phyloP scores from a whole-genome alignment of 2,797 vertebrate genomes.

The Spheniscus humboldti region DNA sequence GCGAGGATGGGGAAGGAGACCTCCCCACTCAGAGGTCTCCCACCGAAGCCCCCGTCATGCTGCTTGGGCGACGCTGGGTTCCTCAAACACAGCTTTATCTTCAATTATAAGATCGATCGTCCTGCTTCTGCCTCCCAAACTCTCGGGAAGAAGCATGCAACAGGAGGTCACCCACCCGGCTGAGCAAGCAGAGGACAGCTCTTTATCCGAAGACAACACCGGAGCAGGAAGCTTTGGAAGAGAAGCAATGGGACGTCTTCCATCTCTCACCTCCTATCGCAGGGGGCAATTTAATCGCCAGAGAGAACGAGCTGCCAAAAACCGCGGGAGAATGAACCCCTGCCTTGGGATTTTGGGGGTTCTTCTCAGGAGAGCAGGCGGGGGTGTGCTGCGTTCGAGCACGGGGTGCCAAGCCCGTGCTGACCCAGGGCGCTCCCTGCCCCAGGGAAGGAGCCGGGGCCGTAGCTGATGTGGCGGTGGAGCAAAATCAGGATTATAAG shows the following conservation, averaged over 20 bases:
- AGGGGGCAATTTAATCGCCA: not conserved
- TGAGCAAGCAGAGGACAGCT: conserved; percentile 42
- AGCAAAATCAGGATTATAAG: not conserved
- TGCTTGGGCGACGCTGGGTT: not conserved
- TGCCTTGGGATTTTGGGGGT: not conserved
- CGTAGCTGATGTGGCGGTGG: fast-evolving
- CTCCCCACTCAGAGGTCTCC: not conserved
- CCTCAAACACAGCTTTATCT: not conserved
- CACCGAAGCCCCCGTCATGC: not conserved
- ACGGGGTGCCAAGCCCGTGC: fast-evolving
- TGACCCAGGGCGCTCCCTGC: not conserved
- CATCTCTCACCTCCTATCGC: not conserved
- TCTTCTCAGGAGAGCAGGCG: not conserved
- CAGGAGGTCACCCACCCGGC: not conserved
- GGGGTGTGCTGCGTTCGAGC: not conserved
- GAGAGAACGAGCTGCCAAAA: not conserved
- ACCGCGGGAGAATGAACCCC: not conserved
- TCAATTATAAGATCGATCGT: fast-evolving
- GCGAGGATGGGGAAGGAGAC: not conserved
- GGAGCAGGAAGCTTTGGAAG: not conserved
- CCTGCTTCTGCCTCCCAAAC: not conserved
- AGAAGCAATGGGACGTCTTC: not conserved
- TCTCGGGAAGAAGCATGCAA: not conserved
- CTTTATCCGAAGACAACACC: not conserved
- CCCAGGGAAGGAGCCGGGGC: not conserved